phyloP scores from a whole-genome alignment of 2,888 invertebrate genomes.

The Orgyia antiqua region DNA sequence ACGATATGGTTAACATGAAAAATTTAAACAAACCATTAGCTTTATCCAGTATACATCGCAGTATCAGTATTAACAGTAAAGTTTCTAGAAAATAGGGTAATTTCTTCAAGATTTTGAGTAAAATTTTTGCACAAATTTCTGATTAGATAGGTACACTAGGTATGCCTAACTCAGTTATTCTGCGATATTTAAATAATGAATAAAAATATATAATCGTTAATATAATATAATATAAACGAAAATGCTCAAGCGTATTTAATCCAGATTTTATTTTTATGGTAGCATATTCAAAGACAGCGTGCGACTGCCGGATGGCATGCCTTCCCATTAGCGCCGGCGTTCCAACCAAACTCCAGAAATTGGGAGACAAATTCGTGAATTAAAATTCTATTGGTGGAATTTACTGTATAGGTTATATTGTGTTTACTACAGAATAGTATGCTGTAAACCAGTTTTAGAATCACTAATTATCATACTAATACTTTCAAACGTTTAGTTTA shows the following conservation, averaged over 20 bases:
- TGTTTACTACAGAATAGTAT: slow-evolving; percentile 16
- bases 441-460: slow-evolving; percentile 2
- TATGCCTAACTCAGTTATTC: too few relatives aligned
- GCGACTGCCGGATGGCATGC: slow-evolving; percentile 49
- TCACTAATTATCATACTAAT: slow-evolving; percentile 1
- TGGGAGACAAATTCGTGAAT: slow-evolving; percentile 59
- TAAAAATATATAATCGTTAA: too few relatives aligned
- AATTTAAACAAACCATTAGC: too few relatives aligned
- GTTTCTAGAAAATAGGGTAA: too few relatives aligned
- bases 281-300: slow-evolving; percentile 45
- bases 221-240: slow-evolving; percentile 5
- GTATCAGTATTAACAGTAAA: too few relatives aligned
- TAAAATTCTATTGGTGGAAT: slow-evolving; percentile 53
- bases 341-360: slow-evolving; percentile 50
- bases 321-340: slow-evolving; percentile 57
- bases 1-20: neutral
- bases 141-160: too few relatives aligned
- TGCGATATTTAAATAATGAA: too few relatives aligned
- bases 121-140: too few relatives aligned
- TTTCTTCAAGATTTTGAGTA: too few relatives aligned
- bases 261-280: slow-evolving; percentile 42
- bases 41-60: too few relatives aligned
- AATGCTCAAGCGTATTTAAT: slow-evolving; percentile 33
- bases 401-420: slow-evolving; percentile 13
- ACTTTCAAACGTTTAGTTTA: neutral